These are phyloP conservation scores for Litoditis marina DNA, from an alignment of 2,888 invertebrate species.

Conservation along the genomic window DNA sequence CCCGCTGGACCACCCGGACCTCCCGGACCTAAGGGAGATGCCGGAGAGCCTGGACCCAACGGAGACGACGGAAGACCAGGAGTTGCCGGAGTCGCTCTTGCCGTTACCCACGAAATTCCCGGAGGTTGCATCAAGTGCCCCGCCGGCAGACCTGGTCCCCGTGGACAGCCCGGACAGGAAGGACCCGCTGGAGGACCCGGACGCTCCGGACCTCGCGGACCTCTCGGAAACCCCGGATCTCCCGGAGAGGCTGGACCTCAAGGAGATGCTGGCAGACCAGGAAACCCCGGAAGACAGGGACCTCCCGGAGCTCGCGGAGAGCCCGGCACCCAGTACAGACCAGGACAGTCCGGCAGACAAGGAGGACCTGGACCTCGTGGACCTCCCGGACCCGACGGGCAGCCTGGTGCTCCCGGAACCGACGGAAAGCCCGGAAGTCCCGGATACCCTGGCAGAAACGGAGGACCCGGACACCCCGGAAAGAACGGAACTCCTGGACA, in stretches of 20 bases:
- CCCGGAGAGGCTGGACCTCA: constrained; percentile 29
- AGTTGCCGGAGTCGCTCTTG: constrained; percentile 43
- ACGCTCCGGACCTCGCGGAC: constrained; percentile 33
- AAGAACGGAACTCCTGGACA: constrained; percentile 28
- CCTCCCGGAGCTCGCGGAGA: constrained; percentile 41
- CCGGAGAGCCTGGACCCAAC: constrained; percentile 38
- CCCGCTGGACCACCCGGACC: constrained; percentile 51
- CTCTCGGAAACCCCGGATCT: constrained; percentile 36
- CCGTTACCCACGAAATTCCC: constrained; percentile 47
- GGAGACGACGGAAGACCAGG: constrained; percentile 47
- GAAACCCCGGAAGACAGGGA: constrained; percentile 37
- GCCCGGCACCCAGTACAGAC: constrained; percentile 40
- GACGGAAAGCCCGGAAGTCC: constrained; percentile 39
- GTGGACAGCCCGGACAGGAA: constrained; percentile 32
- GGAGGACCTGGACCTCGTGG: constrained; percentile 45
- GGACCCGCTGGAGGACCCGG: constrained; percentile 38
- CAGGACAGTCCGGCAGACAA: constrained; percentile 39
- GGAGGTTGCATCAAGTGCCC: constrained; percentile 48
- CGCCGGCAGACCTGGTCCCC: constrained; percentile 38
- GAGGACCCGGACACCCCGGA: constrained; percentile 41
- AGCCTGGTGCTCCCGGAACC: constrained; percentile 36
- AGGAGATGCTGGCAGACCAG: constrained; percentile 35
- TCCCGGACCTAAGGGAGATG: constrained; percentile 41
- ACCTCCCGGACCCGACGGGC: constrained; percentile 40
- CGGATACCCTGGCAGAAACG: constrained; percentile 40